These are phyloP conservation scores for Sorex maritimensis DNA, from an alignment of 2,797 vertebrate genomes.

Conservation along the genomic window DNA sequence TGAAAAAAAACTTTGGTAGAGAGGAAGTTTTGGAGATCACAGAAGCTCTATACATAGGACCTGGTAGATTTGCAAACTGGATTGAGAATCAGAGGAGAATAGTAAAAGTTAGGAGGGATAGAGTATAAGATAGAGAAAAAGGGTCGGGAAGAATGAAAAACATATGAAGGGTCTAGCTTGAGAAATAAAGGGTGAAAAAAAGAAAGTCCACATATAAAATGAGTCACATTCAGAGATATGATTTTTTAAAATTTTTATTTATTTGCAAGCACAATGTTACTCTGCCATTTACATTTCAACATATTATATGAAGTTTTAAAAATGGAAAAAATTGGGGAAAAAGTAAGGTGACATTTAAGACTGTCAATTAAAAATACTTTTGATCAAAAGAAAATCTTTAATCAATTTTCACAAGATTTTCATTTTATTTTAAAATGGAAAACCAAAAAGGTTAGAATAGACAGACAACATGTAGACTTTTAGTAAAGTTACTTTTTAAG, in stretches of 20 bases:
- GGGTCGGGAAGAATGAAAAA: not conserved
- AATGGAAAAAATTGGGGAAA: slow-evolving; percentile 45
- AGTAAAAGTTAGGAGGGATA: slow-evolving; percentile 22
- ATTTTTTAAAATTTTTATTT: not conserved
- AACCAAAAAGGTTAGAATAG: slow-evolving; percentile 87
- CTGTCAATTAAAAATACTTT: slow-evolving; percentile 31
- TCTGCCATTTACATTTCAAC: slow-evolving; percentile 39
- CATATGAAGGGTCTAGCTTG: not conserved
- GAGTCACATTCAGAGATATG: not conserved
- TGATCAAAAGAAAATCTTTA: slow-evolving; percentile 52
- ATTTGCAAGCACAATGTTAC: not conserved
- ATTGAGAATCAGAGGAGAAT: not conserved
- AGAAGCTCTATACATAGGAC: not conserved
- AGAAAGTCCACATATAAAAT: not conserved
- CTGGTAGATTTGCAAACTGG: slow-evolving; percentile 44
- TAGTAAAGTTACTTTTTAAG: slow-evolving; percentile 71
- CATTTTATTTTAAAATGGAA: slow-evolving; percentile 87
- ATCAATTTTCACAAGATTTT: slow-evolving; percentile 73
- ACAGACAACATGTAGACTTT: slow-evolving; percentile 88
- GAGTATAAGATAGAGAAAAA: not conserved
- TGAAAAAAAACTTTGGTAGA: slow-evolving; percentile 45
- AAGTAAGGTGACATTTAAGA: slow-evolving; percentile 44
- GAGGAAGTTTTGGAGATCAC: slow-evolving; percentile 46
- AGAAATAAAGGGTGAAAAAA: slow-evolving; percentile 25
- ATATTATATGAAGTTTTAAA: slow-evolving; percentile 35